Conservation (phyloP, 2,113 vertebrate species). For the Myrmecophaga tridactyla region DNA sequence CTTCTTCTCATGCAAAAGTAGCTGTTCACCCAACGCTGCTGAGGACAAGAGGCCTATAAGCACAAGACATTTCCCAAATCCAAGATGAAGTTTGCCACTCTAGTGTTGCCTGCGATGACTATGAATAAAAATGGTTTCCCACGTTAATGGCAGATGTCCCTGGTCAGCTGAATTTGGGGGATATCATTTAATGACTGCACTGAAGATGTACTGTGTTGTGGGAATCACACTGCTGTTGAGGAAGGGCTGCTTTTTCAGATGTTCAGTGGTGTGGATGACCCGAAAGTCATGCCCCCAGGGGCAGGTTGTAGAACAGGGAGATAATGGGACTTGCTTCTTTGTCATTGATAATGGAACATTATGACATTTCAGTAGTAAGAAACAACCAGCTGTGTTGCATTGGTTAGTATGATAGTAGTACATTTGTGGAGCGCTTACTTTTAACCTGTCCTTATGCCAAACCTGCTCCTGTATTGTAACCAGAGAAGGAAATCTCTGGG, state of each 20-base stretch:
- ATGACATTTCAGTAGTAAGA: neutral
- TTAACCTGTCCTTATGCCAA: neutral
- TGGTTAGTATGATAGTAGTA: neutral
- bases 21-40: neutral
- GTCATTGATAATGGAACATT: neutral
- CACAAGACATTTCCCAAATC: neutral
- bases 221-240: neutral
- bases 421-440: neutral
- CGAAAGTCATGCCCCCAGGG: neutral
- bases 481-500: neutral
- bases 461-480: neutral
- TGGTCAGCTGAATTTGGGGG: neutral
- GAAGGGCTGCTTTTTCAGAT: neutral
- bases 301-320: neutral
- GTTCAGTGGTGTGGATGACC: neutral
- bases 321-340: neutral
- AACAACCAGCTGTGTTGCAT: neutral
- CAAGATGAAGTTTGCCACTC: constrained; percentile 9
- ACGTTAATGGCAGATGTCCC: neutral
- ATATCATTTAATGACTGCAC: neutral
- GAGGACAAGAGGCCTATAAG: neutral
- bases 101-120: neutral
- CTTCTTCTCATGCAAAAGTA: neutral
- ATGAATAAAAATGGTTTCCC: neutral
- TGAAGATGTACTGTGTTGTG: neutral